Base-by-base conservation (phyloP, 2,797 vertebrate species). In the Paratrypauchen microcephalus region DNA sequence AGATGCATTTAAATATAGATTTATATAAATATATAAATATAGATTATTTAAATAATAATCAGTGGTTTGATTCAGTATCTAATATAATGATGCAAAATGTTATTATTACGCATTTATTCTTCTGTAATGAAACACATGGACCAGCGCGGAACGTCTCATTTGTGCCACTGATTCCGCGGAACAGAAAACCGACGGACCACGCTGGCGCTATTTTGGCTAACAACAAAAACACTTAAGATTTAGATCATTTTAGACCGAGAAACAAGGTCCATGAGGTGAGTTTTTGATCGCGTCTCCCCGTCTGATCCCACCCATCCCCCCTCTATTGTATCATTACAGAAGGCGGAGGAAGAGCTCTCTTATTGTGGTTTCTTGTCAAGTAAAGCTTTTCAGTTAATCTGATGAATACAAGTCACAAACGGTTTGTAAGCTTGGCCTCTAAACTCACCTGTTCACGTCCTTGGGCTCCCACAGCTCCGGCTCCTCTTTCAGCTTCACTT, bases 401-500 rank as follows among this genome's bases (percentile, higher is more conserved):
- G 32, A 36, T 36, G 32, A 36, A 36, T 36, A 36, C 9, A 36
- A 36, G 32, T 36, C 32, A 36, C 32, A 2, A 36, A 36, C 8
- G 32, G 32, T 36, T 36, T 36, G 32, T 9, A 36, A 9, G 32
- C 1, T 2, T 2, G 7, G 48, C 7, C 48, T 24, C 52, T 21
- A 56, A 56, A 56, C 55, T 57, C 55, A 57, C 55, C 23, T 24
- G 55, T 13, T 5, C 23, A 15, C 23, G 23, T 26, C 55, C 13
- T 26, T 26, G 1, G 24, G 55, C 23, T 56, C 54, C 54, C 54
- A 56, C 54, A 2, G 21, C 11, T 56, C 54, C 54, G 21, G 54
- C 23, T 57, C 55, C 55, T 57, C 55, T 13, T 57, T 26, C 24
- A 57, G 55, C 55, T 21, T 50, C 52, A 55, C 52, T 23, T 55